A percentile compares a stretch with the other conserved stretches of the same genome.
Conservation (phyloP, 2,797 vertebrate species). For the Microctenopoma lineatum region DNA sequence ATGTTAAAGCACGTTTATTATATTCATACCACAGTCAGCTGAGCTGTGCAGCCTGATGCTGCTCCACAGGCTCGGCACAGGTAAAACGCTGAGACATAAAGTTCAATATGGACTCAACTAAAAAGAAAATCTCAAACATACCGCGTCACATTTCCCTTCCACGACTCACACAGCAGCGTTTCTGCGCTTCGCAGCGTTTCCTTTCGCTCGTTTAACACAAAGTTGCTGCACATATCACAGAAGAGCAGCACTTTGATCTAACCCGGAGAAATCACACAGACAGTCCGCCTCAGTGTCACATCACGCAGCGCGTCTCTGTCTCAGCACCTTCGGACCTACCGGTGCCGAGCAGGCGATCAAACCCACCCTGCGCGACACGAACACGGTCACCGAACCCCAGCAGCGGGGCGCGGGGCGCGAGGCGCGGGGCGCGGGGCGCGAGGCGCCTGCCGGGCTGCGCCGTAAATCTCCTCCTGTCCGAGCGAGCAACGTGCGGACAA, state of each 20-base stretch:
- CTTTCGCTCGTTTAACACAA: background rate
- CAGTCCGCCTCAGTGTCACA: slow-evolving; percentile 30
- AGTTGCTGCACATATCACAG: slow-evolving; percentile 15
- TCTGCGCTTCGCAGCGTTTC: slow-evolving; percentile 2
- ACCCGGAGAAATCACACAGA: slow-evolving; percentile 28
- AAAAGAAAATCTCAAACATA: slow-evolving; percentile 3
- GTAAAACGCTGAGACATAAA: slow-evolving; percentile 30
- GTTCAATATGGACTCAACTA: slow-evolving; percentile 52
- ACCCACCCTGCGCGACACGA: slow-evolving; percentile 27
- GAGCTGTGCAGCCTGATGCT: slow-evolving; percentile 23
- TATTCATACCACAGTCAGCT: slow-evolving; percentile 17
- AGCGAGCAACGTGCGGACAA: slow-evolving; percentile 5
- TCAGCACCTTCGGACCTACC: slow-evolving; percentile 38
- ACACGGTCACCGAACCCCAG: slow-evolving; percentile 25
- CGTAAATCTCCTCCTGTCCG: slow-evolving; percentile 35
- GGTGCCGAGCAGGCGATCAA: slow-evolving; percentile 9
- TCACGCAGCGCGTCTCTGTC: slow-evolving; percentile 29
- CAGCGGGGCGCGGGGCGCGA: slow-evolving; percentile 48
- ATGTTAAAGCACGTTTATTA: slow-evolving; percentile 16
- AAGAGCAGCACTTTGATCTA: slow-evolving; percentile 27
- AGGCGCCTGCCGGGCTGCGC: slow-evolving; percentile 40
- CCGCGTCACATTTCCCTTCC: slow-evolving; percentile 9
- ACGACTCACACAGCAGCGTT: background rate
- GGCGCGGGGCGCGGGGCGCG: slow-evolving; percentile 40
- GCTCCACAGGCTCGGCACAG: slow-evolving; percentile 12